Evolutionary conservation across 2,888 invertebrate species (phyloP), one percentile per base, ranked within the genome.

Genomic region (Pachymerium ferrugineum): DNA sequence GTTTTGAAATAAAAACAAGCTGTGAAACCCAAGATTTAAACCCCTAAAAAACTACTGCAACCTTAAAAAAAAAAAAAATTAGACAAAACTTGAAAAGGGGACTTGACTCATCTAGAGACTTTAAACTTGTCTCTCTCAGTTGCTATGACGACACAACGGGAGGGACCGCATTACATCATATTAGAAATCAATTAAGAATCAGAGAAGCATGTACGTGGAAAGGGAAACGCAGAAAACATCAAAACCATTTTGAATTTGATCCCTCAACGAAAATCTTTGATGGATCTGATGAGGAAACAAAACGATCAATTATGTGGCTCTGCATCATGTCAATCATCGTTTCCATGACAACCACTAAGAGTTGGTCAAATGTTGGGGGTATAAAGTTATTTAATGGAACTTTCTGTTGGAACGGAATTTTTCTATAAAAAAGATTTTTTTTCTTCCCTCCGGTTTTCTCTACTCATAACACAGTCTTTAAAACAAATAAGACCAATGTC

Each of bases 191-290:
- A 42, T 42, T 42, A 42, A 42, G 42, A 42, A n/a, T 5, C 42
- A 42, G 5, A 16, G 42, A 42, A 42, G 42, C 42, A 14, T 42
- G 42, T 16, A 42, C 6, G 14, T n/a, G 42, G 42, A 16, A 16
- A 5, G n/a, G 16, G 42, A 4, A 14, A 16, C 12, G 14, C 12
- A 42, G 42, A 42, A 42, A 42, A 42, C 42, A 42, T 42, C 42
- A 42, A 42, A 42, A 42, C 42, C 42, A 42, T 42, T 42, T 42
- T 42, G 42, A 42, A 42, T 42, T 42, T 42, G 42, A 42, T 42
- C 42, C 42, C 14, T 16, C 42, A 16, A 42, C 16, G 42, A 12
- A 42, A 42, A 12, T 42, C 42, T 42, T 42, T 42, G 42, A 42
- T 42, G 42, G 42, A 42, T 16, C 16, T 42, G 42, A 42, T 42